Percentiles rank a stretch among this genome's conserved stretches.
phyloP scores from a whole-genome alignment of 2,113 vertebrate genomes.

The Chionis minor region DNA sequence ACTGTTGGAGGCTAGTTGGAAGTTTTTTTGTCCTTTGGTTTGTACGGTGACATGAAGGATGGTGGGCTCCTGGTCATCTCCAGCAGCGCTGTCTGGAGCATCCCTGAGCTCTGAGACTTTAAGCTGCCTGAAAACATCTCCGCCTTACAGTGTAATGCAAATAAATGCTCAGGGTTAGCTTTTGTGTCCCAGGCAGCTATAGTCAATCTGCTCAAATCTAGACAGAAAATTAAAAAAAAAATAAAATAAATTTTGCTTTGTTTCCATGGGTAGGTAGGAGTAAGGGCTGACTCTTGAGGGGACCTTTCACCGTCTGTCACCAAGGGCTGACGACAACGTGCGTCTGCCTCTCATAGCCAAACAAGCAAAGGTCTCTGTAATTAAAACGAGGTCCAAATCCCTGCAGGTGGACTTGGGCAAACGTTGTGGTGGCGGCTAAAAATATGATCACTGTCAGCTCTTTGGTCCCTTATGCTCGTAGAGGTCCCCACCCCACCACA shows the following conservation, averaged over 20 bases:
- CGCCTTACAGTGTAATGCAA: not conserved
- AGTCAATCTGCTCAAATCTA: not conserved
- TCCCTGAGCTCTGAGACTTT: not conserved
- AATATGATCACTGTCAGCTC: not conserved
- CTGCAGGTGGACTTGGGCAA: not conserved
- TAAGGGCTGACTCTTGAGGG: not conserved
- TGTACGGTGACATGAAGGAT: not conserved
- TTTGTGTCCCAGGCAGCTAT: not conserved
- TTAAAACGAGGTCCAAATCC: not conserved
- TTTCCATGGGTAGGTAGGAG: not conserved
- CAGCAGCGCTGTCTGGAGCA: not conserved
- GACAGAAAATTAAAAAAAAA: not conserved
- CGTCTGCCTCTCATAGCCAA: not conserved
- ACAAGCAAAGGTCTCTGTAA: not conserved
- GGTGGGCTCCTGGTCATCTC: not conserved
- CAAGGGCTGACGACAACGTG: not conserved
- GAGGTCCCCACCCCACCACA: not conserved
- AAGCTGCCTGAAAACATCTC: not conserved
- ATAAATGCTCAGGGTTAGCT: fast-evolving
- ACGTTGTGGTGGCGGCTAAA: fast-evolving
- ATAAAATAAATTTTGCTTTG: not conserved
- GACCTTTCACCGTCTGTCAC: not conserved
- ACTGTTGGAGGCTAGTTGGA: not conserved
- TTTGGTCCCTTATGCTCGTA: not conserved
- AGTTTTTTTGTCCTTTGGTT: not conserved